Base-by-base conservation (phyloP, 2,113 vertebrate genomes). In the Eretmochelys imbricata region DNA sequence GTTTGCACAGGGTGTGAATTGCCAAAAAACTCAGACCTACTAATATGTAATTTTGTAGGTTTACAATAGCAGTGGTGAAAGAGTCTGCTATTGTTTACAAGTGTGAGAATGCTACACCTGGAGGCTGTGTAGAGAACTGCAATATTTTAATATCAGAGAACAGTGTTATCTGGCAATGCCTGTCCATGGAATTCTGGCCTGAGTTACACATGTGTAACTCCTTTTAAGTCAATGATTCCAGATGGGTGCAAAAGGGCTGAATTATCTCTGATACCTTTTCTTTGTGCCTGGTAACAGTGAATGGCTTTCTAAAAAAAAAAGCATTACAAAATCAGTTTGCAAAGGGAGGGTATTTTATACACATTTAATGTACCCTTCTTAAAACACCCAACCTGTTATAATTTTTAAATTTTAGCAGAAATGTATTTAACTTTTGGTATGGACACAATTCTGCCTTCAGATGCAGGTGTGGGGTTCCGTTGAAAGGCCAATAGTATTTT, bases 31-130 rank as follows among this genome's bases (percentile, higher is more conserved):
- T 87, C 75, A 82, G 65, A 38, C 12, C 12, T 72, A 38, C 65
- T 22, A 72, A 0, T 5, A 3, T 1, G 31, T 27, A 31, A 11
- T 17, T 93, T 79, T 72, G 31, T 54, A 82, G 25, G 14, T 5
- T 48, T 22, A 24, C 1, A 12, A 24, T 51, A 48, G 53, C 20
- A 75, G 11, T 46, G 38, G n/a, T 78, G 42, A 78, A 78, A 51
- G 50, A 17, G 7, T 4, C 12, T 88, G 46, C 1, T 78, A 13
- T 24, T 46, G 42, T 85, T 69, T 5, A 80, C 79, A 38, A 72
- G 17, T 94, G 89, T 93, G 80, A 82, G 92, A 96, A 97, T 82
- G 53, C 92, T 93, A 89, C 95, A 95, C 89, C 93, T 96, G 91
- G 79, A 91, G 94, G 93, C 75, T 42, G 59, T 3, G n/a, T 0